Percentiles rank a stretch among this genome's conserved stretches.
Conservation (phyloP, 2,113 vertebrate species). For the Tiliqua scincoides region DNA sequence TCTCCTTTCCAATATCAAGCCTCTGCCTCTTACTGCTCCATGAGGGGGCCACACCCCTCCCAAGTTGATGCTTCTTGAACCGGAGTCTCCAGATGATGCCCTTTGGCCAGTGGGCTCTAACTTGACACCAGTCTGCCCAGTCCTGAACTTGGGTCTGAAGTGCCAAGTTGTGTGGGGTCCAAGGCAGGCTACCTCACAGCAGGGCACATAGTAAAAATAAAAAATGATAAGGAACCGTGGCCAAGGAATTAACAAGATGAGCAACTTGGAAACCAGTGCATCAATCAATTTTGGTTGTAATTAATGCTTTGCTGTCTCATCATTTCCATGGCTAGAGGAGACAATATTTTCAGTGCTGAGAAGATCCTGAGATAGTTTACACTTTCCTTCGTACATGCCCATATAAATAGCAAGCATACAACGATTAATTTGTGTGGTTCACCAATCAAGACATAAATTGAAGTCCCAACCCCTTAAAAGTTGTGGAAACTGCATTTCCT, state of each 20-base stretch:
- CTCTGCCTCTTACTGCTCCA: too few species aligned
- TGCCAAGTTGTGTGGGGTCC: too few species aligned
- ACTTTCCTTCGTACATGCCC: too few species aligned
- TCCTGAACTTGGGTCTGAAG: too few species aligned
- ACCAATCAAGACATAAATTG: not conserved
- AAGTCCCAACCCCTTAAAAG: not conserved
- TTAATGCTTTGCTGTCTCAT: not conserved
- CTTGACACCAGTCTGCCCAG: too few species aligned
- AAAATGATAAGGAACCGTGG: not conserved
- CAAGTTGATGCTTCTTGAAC: too few species aligned
- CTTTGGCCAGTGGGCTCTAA: too few species aligned
- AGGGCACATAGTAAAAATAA: not conserved
- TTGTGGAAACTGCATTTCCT: not conserved
- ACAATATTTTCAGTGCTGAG: not conserved
- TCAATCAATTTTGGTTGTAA: not conserved
- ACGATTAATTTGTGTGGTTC: not conserved
- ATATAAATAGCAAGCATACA: not conserved
- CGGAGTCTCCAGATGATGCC: too few species aligned
- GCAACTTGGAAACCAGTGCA: not conserved
- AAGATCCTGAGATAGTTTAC: not conserved
- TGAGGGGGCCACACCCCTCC: too few species aligned
- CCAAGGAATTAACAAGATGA: not conserved
- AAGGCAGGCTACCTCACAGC: not conserved
- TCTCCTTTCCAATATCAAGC: too few species aligned
- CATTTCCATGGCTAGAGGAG: not conserved